phyloP scores from a whole-genome alignment of 2,888 invertebrate species.

The Nomada lathburiana region DNA sequence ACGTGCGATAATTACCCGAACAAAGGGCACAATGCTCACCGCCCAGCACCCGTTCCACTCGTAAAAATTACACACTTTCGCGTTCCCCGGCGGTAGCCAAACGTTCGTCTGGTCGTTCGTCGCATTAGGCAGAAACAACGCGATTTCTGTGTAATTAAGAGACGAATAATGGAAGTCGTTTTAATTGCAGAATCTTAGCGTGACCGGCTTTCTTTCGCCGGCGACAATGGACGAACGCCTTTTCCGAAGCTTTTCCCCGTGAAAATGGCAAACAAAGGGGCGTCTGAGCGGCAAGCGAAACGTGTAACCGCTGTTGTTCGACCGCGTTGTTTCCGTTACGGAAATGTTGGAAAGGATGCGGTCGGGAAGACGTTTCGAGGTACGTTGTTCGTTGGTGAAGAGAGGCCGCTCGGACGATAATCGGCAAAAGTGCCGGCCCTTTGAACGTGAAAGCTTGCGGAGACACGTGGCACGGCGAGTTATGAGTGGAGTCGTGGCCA shows the following conservation, averaged over 20 bases:
- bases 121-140: conserved; percentile 28
- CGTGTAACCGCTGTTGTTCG: conserved; percentile 1
- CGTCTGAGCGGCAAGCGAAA: conserved; percentile 17
- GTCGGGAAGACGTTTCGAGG: conserved; percentile 16
- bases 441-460: not conserved
- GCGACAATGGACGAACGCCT: conserved; percentile 33
- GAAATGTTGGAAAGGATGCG: not conserved
- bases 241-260: conserved; percentile 14
- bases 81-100: not conserved
- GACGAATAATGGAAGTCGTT: conserved; percentile 38
- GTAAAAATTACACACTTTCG: not conserved
- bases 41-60: not conserved
- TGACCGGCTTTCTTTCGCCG: not conserved
- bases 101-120: conserved; percentile 21
- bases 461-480: not conserved
- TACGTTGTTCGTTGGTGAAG: not conserved
- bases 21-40: conserved; percentile 23
- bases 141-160: conserved; percentile 42
- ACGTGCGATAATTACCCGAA: conserved; percentile 48
- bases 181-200: conserved; percentile 43
- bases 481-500: conserved; percentile 10
- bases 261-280: conserved; percentile 14
- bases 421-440: conserved; percentile 21
- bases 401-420: conserved; percentile 9
- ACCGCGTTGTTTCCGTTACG: conserved; percentile 4